Percentiles rank a stretch among this genome's conserved stretches.
These are phyloP conservation scores for Galeopterus variegatus DNA, from an alignment of 2,113 vertebrate genomes.

Conservation along the genomic window DNA sequence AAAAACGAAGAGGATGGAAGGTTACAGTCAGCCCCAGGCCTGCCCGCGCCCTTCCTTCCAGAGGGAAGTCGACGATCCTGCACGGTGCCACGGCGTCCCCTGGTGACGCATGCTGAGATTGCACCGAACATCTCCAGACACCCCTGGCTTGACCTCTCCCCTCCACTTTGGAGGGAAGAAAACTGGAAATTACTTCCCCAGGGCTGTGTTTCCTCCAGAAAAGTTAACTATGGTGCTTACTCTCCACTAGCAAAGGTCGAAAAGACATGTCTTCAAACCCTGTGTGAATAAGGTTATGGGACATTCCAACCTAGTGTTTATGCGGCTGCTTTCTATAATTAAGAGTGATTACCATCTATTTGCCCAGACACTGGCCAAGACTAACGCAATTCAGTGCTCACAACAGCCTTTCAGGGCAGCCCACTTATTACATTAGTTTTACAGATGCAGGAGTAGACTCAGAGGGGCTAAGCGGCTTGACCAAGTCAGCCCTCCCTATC, in stretches of 20 bases:
- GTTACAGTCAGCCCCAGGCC: accelerated
- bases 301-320: neutral
- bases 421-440: accelerated
- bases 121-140: neutral
- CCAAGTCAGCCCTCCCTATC: accelerated
- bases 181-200: neutral
- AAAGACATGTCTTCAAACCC: neutral
- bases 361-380: neutral
- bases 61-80: accelerated
- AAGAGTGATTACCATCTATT: accelerated
- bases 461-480: accelerated
- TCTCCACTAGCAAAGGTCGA: neutral
- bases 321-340: accelerated
- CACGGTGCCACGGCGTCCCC: conserved; percentile 61
- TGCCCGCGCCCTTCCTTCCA: accelerated
- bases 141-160: accelerated
- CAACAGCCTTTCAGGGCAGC: neutral
- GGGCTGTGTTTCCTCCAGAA: neutral
- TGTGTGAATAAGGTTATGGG: neutral
- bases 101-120: neutral
- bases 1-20: neutral
- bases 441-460: neutral
- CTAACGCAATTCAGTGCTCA: accelerated
- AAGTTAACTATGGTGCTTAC: neutral
- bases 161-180: neutral